phyloP scores from a whole-genome alignment of 2,888 invertebrate species.

The Acrobasis consociella region DNA sequence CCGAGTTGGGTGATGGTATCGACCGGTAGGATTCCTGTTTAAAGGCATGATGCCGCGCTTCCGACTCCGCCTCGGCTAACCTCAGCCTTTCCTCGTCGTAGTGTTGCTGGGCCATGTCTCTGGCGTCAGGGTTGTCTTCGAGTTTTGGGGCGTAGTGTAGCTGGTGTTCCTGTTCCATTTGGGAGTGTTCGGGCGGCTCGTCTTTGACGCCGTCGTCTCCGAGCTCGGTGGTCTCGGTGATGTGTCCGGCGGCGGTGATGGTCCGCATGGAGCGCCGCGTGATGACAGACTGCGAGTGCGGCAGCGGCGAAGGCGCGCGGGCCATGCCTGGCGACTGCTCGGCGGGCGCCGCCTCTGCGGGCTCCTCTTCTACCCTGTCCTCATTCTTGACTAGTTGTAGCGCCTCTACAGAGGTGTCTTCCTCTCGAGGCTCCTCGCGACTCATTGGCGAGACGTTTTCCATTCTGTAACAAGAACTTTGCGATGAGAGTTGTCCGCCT shows the following conservation, averaged over 20 bases:
- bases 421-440: slow-evolving; percentile 48
- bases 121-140: slow-evolving; percentile 45
- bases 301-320: slow-evolving; percentile 45
- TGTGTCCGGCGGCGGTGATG: slow-evolving; percentile 84
- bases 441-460: slow-evolving; percentile 53
- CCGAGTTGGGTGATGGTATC: slow-evolving; percentile 40
- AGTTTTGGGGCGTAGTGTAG: slow-evolving; percentile 54
- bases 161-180: slow-evolving; percentile 46
- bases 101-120: slow-evolving; percentile 47
- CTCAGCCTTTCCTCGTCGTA: slow-evolving; percentile 68
- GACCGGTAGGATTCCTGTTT: slow-evolving; percentile 69
- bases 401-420: slow-evolving; percentile 52
- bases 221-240: slow-evolving; percentile 54
- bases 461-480: slow-evolving; percentile 40
- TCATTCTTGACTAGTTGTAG: slow-evolving; percentile 72
- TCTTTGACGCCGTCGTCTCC: slow-evolving; percentile 67
- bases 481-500: too few relatives aligned
- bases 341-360: slow-evolving; percentile 24
- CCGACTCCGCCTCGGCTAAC: slow-evolving; percentile 60
- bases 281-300: slow-evolving; percentile 77
- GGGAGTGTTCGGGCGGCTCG: slow-evolving; percentile 60
- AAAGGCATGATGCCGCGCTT: slow-evolving; percentile 67
- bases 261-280: slow-evolving; percentile 82
- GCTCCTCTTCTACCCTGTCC: slow-evolving; percentile 45
- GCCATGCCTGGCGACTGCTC: slow-evolving; percentile 26